Evolutionary conservation across 2,797 vertebrate species (phyloP).

Genomic region (Gymnopithys bicolor): DNA sequence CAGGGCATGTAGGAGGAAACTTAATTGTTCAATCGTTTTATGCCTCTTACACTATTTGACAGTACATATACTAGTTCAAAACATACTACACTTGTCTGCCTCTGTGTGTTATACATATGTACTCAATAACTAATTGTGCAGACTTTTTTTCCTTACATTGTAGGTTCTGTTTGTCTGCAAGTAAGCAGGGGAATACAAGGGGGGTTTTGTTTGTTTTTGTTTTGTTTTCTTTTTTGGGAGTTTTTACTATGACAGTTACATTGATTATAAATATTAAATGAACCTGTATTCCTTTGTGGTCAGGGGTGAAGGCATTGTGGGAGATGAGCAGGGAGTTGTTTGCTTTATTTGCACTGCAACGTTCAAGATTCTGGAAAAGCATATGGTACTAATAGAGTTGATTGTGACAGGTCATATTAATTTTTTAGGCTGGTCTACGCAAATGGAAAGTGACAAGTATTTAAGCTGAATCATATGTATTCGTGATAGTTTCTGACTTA

Average conservation of each 20-base stretch:
- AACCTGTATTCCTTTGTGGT: neutral
- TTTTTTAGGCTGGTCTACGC: neutral
- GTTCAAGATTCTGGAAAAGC: neutral
- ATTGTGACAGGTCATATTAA: neutral
- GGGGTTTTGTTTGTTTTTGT: neutral
- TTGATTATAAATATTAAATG: neutral
- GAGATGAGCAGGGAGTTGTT: fast-evolving
- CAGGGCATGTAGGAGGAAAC: neutral
- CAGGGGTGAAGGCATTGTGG: no score
- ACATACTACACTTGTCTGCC: neutral
- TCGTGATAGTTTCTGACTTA: neutral
- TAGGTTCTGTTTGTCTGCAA: neutral
- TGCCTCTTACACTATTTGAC: neutral
- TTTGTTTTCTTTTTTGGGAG: neutral
- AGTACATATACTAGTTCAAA: neutral
- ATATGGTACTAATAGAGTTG: neutral
- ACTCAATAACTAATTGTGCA: neutral
- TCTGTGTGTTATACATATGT: neutral
- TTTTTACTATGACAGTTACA: neutral
- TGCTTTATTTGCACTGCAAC: neutral
- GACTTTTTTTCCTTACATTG: neutral
- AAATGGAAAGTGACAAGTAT: neutral
- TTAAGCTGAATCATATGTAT: neutral
- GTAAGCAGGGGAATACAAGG: neutral
- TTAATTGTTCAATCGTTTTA: neutral